phyloP scores from a whole-genome alignment of 2,888 invertebrate genomes.

The Hemaris fuciformis region DNA sequence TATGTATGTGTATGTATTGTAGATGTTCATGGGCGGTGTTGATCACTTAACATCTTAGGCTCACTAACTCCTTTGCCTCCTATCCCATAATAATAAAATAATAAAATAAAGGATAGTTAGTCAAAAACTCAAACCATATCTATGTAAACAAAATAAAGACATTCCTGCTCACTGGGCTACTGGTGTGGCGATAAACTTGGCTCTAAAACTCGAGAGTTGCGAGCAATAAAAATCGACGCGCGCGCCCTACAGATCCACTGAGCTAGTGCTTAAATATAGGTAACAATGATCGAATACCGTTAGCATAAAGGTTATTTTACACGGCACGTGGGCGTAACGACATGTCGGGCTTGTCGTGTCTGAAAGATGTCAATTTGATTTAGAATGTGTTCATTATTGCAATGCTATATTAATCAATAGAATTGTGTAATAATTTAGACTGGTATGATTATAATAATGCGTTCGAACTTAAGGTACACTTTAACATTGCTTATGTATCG shows the following conservation, averaged over 20 bases:
- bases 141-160: not conserved
- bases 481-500: too few species aligned
- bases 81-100: too few species aligned
- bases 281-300: conserved; percentile 54
- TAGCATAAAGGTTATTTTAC: conserved; percentile 39
- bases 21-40: too few species aligned
- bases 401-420: too few species aligned
- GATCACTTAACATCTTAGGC: too few species aligned
- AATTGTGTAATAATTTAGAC: too few species aligned
- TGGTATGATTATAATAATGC: too few species aligned
- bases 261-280: conserved; percentile 56
- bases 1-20: too few species aligned
- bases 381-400: not conserved
- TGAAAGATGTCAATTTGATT: not conserved
- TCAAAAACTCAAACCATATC: too few species aligned
- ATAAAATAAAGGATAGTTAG: too few species aligned
- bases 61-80: too few species aligned
- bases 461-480: too few species aligned
- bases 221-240: conserved; percentile 37
- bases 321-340: conserved; percentile 30
- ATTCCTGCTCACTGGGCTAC: conserved; percentile 10
- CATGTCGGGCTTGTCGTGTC: not conserved
- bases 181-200: conserved; percentile 26
- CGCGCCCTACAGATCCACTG: conserved; percentile 33
- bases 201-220: conserved; percentile 17